phyloP scores from a whole-genome alignment of 2,113 vertebrate species.

The Lutjanus erythropterus region DNA sequence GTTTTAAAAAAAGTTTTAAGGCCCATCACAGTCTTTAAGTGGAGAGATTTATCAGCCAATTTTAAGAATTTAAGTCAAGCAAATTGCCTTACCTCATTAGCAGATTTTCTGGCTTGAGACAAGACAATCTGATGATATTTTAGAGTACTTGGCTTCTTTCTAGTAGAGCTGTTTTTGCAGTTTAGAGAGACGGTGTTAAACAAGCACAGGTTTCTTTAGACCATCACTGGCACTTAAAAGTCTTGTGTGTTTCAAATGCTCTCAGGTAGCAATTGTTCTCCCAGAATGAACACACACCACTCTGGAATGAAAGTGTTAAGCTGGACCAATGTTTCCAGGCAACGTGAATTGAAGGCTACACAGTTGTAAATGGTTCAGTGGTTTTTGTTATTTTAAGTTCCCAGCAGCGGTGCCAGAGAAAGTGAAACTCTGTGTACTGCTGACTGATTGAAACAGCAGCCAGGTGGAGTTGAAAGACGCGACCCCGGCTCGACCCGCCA shows the following conservation, averaged over 20 bases:
- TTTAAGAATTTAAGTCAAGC: too few species aligned
- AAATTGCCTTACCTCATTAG: too few species aligned
- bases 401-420: conserved; percentile 13
- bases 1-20: too few species aligned
- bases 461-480: conserved; percentile 67
- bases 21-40: too few species aligned
- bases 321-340: conserved; percentile 21
- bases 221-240: neutral
- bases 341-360: conserved; percentile 5
- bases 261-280: conserved; percentile 19
- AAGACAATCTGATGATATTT: too few species aligned
- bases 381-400: conserved; percentile 34
- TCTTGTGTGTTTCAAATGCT: neutral
- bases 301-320: neutral
- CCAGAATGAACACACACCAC: neutral
- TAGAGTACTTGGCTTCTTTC: too few species aligned
- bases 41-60: too few species aligned
- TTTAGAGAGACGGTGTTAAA: neutral
- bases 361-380: conserved; percentile 10
- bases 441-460: conserved; percentile 63
- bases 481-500: conserved; percentile 40
- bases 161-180: too few species aligned
- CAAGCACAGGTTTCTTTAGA: neutral
- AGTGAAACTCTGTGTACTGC: conserved; percentile 25
- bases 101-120: too few species aligned